Evolutionary conservation across 2,113 vertebrate genomes (phyloP), one percentile per base, ranked within the genome.

Genomic region (Chionis minor): DNA sequence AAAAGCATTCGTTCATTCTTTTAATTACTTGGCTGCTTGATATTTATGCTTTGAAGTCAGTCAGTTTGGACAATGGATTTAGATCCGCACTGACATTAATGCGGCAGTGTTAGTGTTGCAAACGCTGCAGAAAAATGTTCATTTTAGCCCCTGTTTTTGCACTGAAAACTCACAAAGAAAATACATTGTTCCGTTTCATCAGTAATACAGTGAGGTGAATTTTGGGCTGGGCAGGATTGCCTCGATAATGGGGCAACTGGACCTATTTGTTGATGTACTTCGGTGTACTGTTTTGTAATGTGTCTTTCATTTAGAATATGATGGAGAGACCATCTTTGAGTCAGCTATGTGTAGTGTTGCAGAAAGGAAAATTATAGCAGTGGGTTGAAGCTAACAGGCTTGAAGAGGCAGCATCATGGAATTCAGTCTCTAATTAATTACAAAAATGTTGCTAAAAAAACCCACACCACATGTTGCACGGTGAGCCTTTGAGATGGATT

Each of bases 301-400:
- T 62, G n/a, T 35, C 35, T 78, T 86, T 83, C 47, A 28, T 78
- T 66, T 61, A n/a, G 63, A 51, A 12, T 18, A 1, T 42, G 32
- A 80, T 78, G 79, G 72, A 66, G 90, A 86, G 82, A 90, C 86
- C 45, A 33, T 88, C 63, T 95, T 90, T 93, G 70, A 92, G 71
- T 28, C 71, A 62, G 51, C 55, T 80, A 4, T 12, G 10, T 73
- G 70, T 58, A 38, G 40, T 73, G 24, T 81, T 71, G 62, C 26
- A 52, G 74, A 32, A 73, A 51, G 51, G 54, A 54, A 59, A 74
- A 84, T 67, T 38, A 14, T 7, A 66, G 77, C 26, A 62, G 61
- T 54, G 22, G 9, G 6, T 35, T 85, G 72, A 81, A 86, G 28
- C 30, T 61, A 14, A 14, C 45, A 82, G 49, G 8, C 40, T 91